Conservation (phyloP, 2,797 vertebrate genomes). For the Thripadectes ignobilis region DNA sequence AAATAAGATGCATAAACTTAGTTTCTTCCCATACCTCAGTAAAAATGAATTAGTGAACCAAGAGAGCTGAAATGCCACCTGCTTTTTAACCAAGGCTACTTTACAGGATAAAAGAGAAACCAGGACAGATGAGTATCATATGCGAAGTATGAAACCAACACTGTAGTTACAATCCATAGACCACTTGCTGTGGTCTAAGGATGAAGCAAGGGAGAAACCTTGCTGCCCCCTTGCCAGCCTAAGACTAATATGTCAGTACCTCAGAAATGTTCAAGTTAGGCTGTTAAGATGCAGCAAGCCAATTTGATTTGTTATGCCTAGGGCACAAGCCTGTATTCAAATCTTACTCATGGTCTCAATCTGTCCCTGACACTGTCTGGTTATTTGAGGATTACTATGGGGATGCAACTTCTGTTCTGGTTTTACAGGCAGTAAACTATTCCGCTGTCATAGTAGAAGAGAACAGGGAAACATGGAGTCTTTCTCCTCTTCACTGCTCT, state of each 20-base stretch:
- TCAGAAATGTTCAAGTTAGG: not conserved
- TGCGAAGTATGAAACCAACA: not conserved
- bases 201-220: not conserved
- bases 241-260: not conserved
- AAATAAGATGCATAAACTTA: constrained; percentile 5
- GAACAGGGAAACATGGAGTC: not conserved
- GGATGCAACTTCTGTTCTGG: not conserved
- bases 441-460: not conserved
- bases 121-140: not conserved
- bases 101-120: not conserved
- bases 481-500: not conserved
- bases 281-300: not conserved
- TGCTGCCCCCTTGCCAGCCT: not conserved
- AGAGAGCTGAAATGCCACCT: not conserved
- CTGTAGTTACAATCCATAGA: not conserved
- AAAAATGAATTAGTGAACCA: not conserved
- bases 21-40: not conserved
- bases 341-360: rapidly evolving
- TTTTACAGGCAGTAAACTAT: not conserved
- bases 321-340: not conserved
- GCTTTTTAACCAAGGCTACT: not conserved
- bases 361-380: not conserved
- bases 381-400: not conserved
- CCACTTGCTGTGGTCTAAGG: not conserved
- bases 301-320: rapidly evolving